These are phyloP conservation scores for Bergia sp. DNA, from an alignment of 92 coral and sea anemone species.

Conservation along the genomic window DNA sequence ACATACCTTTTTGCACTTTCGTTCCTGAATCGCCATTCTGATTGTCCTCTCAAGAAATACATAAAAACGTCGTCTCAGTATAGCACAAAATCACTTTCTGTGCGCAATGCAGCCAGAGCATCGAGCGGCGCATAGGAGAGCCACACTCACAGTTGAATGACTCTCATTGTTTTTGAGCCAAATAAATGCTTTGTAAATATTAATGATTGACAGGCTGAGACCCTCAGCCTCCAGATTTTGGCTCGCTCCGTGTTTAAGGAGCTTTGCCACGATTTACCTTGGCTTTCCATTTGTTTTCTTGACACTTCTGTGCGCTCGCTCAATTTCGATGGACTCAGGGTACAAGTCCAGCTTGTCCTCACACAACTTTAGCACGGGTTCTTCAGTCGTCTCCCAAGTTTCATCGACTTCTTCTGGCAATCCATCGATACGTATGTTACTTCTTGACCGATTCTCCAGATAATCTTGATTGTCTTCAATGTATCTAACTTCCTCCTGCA, in stretches of 20 bases:
- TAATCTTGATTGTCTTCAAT: not conserved
- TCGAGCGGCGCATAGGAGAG: no score
- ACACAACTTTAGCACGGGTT: no score
- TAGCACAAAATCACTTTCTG: no score
- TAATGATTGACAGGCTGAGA: not conserved
- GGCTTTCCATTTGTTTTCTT: not conserved
- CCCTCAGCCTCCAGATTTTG: not conserved
- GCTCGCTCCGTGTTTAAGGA: not conserved
- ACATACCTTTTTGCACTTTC: no score
- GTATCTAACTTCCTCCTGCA: not conserved
- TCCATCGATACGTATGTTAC: not conserved
- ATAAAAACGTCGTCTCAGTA: no score
- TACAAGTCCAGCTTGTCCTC: not conserved
- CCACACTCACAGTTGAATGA: no score
- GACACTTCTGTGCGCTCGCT: not conserved
- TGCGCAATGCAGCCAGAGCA: no score
- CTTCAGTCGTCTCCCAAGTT: not conserved
- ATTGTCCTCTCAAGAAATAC: no score
- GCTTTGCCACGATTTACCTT: not conserved
- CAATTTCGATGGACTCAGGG: not conserved
- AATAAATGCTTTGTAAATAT: not conserved
- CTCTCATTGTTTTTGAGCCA: no score
- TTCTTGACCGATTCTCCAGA: not conserved
- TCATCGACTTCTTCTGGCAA: not conserved
- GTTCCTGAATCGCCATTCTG: no score